Evolutionary conservation across 2,888 invertebrate genomes (phyloP), one percentile per base, ranked within the genome.

Genomic region (Taenaris catops): DNA sequence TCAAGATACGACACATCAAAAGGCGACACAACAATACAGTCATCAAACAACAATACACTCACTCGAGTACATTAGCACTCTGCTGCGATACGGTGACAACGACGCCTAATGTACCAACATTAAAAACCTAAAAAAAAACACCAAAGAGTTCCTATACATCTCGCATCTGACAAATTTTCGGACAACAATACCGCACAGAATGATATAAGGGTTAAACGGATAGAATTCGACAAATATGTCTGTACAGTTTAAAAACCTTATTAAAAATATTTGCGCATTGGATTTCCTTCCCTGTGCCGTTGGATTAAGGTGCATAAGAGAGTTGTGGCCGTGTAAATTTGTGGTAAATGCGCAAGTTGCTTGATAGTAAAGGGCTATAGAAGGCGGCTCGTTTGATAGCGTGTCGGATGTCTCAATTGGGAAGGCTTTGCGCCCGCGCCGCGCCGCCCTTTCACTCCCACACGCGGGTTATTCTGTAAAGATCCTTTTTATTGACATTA

Each of bases 371-470:
- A 68, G 70, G 66, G 66, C 70, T 76, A 75, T 78, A 76, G 75
- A 74, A 58, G 51, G 73, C 83, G 83, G 83, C 54, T 36, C 69
- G 68, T 84, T 83, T 84, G 84, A 84, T 63, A 61, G 51, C 68
- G 70, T 70, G 66, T 84, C 81, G 73, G 76, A 81, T 84, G 78
- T 75, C 81, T 81, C 79, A 75, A 81, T 84, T 79, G 73, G 47
- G 44, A 61, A 70, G 67, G 69, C 74, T 78, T 74, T 58, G 66
- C 72, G 69, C 67, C 52, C 47, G 46, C 46, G 44, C 49, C 40
- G 45, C 29, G 32, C 41, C 46, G 48, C 51, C 43, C 41, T 27
- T 27, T 40, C 45, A 48, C 49, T 45, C 72, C 65, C 67, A 71
- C 74, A 60, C 62, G 40, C 37, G 34, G 35, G 20, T 11, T 28